A percentile compares a stretch with the other conserved stretches of the same genome.
Evolutionary conservation across 2,113 vertebrate species (phyloP).

Genomic region (Mohoua ochrocephala): DNA sequence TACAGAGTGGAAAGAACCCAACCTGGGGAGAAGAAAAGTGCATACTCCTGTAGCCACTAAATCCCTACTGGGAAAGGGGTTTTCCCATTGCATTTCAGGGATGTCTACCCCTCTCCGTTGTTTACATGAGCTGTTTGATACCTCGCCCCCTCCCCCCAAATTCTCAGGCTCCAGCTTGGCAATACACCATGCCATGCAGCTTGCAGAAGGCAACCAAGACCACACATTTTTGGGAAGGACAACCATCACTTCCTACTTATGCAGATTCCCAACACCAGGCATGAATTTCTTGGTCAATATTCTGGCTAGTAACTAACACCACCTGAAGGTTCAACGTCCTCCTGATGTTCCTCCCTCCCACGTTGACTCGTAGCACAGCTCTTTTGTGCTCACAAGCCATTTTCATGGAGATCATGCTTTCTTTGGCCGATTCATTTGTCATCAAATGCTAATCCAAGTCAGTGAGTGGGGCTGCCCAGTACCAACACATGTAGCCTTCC

Average conservation of each 20-base stretch:
- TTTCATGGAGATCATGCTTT: not conserved
- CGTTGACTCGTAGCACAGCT: not conserved
- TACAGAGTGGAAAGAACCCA: not conserved
- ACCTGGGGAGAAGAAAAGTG: not conserved
- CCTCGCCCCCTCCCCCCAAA: not conserved
- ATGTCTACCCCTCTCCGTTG: rapidly evolving
- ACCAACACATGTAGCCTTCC: not conserved
- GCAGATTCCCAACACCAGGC: not conserved
- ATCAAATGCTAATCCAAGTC: not conserved
- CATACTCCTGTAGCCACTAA: not conserved
- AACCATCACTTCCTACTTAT: not conserved
- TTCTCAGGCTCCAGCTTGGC: not conserved
- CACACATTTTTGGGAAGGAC: not conserved
- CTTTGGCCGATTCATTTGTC: not conserved
- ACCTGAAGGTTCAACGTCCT: not conserved
- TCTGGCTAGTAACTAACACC: not conserved
- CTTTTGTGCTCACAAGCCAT: not conserved
- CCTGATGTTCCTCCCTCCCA: not conserved
- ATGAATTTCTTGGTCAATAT: not conserved
- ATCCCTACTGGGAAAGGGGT: not conserved
- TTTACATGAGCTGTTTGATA: not conserved
- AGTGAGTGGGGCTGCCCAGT: not conserved
- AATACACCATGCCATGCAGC: not conserved
- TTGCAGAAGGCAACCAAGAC: not conserved
- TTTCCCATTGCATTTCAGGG: not conserved